A percentile compares a stretch with the other conserved stretches of the same genome.
These are phyloP conservation scores for Caloenas nicobarica DNA, from an alignment of 2,113 vertebrate species.

Conservation along the genomic window DNA sequence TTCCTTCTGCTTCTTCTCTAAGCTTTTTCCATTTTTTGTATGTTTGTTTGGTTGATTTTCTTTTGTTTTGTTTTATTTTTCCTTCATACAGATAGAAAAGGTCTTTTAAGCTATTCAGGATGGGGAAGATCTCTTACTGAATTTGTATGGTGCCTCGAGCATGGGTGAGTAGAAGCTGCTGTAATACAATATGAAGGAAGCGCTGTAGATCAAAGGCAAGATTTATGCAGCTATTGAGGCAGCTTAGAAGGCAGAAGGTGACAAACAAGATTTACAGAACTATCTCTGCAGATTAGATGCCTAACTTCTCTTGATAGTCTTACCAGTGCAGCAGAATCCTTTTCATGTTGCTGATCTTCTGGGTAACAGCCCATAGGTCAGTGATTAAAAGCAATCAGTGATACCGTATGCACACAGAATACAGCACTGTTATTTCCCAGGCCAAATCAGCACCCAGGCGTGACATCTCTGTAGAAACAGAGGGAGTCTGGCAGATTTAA, in stretches of 20 bases:
- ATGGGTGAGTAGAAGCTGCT: neutral
- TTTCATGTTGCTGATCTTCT: neutral
- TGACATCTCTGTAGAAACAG: neutral
- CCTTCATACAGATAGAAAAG: neutral
- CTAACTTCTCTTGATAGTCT: neutral
- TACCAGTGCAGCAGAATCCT: neutral
- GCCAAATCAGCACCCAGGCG: neutral
- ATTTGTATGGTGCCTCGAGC: neutral
- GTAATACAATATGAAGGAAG: neutral
- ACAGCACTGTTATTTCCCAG: neutral
- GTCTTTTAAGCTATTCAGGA: neutral
- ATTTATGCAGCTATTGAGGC: neutral
- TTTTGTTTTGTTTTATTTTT: rapidly evolving
- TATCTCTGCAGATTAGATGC: neutral
- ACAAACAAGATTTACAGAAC: conserved; percentile 29
- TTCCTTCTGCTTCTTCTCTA: neutral
- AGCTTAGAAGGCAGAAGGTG: neutral
- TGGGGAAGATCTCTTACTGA: neutral
- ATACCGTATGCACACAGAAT: neutral
- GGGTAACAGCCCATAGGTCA: neutral
- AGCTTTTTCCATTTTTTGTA: neutral
- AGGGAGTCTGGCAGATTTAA: neutral
- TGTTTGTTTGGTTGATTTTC: neutral
- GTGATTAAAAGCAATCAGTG: conserved; percentile 6
- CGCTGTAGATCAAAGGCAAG: conserved; percentile 23